Evolutionary conservation across 1,140 invertebrate genomes (phyloP).

Genomic region (Cyclina sinensis): DNA sequence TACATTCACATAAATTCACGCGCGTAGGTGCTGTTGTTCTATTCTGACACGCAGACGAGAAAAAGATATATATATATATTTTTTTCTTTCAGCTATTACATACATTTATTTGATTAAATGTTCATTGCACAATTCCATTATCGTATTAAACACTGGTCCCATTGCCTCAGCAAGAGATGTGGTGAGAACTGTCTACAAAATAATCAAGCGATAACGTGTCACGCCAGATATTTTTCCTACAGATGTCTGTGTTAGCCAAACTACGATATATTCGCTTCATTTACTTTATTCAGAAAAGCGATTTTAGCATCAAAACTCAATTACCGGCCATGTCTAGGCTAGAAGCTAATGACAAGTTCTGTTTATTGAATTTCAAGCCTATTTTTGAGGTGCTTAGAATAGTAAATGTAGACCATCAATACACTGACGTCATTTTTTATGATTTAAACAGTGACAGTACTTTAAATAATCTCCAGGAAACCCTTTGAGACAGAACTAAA

Average conservation of each 20-base stretch:
- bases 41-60: too few relatives aligned
- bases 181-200: not conserved
- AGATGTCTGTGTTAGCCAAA: slow-evolving; percentile 40
- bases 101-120: not conserved
- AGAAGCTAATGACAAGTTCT: slow-evolving; percentile 1
- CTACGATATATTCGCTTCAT: slow-evolving; percentile 39
- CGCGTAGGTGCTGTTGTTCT: too few relatives aligned
- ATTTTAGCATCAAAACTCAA: slow-evolving; percentile 59
- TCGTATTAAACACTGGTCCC: slow-evolving; percentile 13
- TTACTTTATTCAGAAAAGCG: slow-evolving; percentile 54
- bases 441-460: too few relatives aligned
- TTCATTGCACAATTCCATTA: slow-evolving; percentile 27
- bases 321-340: slow-evolving; percentile 22
- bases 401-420: not conserved
- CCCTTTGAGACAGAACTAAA: too few relatives aligned
- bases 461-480: too few relatives aligned
- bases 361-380: slow-evolving; percentile 31
- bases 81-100: not conserved
- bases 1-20: too few relatives aligned
- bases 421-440: too few relatives aligned
- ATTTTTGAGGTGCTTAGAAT: not conserved
- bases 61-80: too few relatives aligned
- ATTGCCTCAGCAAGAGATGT: not conserved
- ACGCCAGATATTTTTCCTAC: slow-evolving; percentile 21
- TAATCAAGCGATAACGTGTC: slow-evolving; percentile 22